Evolutionary conservation across 2,888 invertebrate species (phyloP).

Genomic region (Eudemis profundana): DNA sequence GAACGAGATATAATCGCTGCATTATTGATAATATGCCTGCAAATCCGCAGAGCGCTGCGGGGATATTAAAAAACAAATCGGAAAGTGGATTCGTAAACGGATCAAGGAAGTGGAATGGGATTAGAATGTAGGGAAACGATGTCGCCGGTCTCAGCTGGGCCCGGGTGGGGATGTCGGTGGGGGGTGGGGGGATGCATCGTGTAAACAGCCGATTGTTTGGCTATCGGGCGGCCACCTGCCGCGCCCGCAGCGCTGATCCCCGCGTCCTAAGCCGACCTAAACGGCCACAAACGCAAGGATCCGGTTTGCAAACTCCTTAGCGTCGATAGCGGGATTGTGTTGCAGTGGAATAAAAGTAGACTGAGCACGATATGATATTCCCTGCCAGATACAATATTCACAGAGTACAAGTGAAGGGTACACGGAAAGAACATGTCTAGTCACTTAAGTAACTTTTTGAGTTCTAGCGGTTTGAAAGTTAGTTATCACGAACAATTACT

Average conservation of each 20-base stretch:
- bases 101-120: constrained; percentile 23
- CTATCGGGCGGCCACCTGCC: constrained; percentile 46
- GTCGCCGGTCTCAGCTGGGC: constrained; percentile 20
- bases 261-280: constrained; percentile 4
- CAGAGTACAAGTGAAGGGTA: no score
- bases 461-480: no score
- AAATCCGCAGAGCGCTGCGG: constrained; percentile 38
- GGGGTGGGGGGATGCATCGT: constrained; percentile 5
- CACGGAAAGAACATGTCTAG: no score
- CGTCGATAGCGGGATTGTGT: neutral
- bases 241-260: constrained; percentile 40
- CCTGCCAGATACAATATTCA: no score
- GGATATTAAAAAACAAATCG: constrained; percentile 40
- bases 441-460: no score
- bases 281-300: constrained; percentile 8
- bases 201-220: constrained; percentile 46
- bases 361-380: no score
- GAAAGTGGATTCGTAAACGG: constrained; percentile 28
- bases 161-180: constrained; percentile 3
- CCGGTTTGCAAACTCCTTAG: constrained; percentile 1
- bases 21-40: constrained; percentile 52
- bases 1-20: constrained; percentile 51
- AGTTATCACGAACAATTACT: no score
- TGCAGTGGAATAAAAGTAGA: no score
- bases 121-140: constrained; percentile 24